Evolutionary conservation across 2,888 invertebrate species (phyloP).

Genomic region (Diaphora mendica): DNA sequence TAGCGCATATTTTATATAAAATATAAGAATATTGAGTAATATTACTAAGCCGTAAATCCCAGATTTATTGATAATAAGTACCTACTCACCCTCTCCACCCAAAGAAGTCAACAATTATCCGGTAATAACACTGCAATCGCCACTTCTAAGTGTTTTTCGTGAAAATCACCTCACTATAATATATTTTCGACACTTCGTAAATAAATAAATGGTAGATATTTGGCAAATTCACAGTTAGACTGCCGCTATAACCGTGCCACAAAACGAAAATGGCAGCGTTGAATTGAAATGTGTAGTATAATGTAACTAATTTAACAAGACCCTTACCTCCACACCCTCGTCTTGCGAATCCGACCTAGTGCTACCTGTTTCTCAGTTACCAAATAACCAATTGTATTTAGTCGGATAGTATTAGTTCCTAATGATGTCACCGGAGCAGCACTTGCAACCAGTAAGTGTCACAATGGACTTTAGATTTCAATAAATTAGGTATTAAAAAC

Average conservation of each 20-base stretch:
- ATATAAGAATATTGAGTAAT: slow-evolving; percentile 22
- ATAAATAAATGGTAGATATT: slow-evolving; percentile 63
- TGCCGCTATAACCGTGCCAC: slow-evolving; percentile 81
- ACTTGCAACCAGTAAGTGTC: slow-evolving; percentile 20
- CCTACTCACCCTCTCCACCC: slow-evolving; percentile 81
- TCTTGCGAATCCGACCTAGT: slow-evolving; percentile 16
- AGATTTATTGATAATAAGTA: slow-evolving; percentile 68
- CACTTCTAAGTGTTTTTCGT: slow-evolving; percentile 56
- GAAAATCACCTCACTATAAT: slow-evolving; percentile 60
- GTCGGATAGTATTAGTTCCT: slow-evolving; percentile 44
- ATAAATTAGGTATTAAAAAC: not conserved
- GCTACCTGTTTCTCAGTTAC: slow-evolving; percentile 11
- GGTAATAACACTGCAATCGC: slow-evolving; percentile 61
- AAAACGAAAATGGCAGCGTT: slow-evolving; percentile 86
- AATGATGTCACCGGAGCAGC: slow-evolving; percentile 34
- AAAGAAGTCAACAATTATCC: slow-evolving; percentile 77
- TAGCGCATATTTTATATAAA: slow-evolving; percentile 21
- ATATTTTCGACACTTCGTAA: slow-evolving; percentile 61
- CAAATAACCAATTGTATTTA: slow-evolving; percentile 38
- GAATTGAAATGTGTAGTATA: slow-evolving; percentile 64
- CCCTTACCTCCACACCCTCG: slow-evolving; percentile 47
- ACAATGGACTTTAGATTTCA: not conserved
- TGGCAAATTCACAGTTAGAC: slow-evolving; percentile 69
- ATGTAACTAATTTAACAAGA: slow-evolving; percentile 43
- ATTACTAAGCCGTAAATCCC: slow-evolving; percentile 56